Evolutionary conservation across 2,888 invertebrate species (phyloP).

Genomic region (Keiferia lycopersicella): DNA sequence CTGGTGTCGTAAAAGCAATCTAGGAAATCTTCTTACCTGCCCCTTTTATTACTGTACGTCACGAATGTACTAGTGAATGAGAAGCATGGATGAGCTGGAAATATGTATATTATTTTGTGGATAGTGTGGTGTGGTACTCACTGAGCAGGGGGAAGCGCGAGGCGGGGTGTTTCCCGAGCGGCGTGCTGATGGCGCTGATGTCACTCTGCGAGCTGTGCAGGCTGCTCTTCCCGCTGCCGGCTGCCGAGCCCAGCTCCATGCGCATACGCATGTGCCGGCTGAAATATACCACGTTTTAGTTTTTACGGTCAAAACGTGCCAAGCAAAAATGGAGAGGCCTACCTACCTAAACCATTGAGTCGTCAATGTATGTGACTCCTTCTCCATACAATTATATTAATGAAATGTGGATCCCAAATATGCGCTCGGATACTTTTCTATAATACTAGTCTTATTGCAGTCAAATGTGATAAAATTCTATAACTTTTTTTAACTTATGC

Average conservation of each 20-base stretch:
- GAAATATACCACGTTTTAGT: slow-evolving; percentile 22
- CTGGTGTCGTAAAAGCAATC: too few species aligned
- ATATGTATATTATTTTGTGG: too few species aligned
- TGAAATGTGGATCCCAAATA: too few species aligned
- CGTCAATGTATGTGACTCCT: too few species aligned
- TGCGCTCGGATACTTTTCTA: too few species aligned
- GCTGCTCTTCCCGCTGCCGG: slow-evolving; percentile 80
- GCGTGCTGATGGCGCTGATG: slow-evolving; percentile 82
- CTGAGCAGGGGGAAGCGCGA: slow-evolving; percentile 71
- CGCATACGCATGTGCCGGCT: slow-evolving; percentile 79
- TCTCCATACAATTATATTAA: too few species aligned
- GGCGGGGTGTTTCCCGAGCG: slow-evolving; percentile 75
- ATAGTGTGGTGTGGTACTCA: too few species aligned
- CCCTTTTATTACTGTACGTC: neutral
- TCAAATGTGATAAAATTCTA: neutral
- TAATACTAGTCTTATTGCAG: too few species aligned
- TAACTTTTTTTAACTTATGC: neutral
- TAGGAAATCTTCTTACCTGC: neutral
- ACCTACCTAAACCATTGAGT: too few species aligned
- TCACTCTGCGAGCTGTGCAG: slow-evolving; percentile 87
- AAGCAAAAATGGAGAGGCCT: too few species aligned
- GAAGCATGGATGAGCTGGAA: too few species aligned
- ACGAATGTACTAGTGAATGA: too few species aligned
- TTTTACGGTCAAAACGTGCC: neutral
- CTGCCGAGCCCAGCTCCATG: slow-evolving; percentile 74